phyloP scores from a whole-genome alignment of 2,888 invertebrate genomes.

The Mamestra brassicae region DNA sequence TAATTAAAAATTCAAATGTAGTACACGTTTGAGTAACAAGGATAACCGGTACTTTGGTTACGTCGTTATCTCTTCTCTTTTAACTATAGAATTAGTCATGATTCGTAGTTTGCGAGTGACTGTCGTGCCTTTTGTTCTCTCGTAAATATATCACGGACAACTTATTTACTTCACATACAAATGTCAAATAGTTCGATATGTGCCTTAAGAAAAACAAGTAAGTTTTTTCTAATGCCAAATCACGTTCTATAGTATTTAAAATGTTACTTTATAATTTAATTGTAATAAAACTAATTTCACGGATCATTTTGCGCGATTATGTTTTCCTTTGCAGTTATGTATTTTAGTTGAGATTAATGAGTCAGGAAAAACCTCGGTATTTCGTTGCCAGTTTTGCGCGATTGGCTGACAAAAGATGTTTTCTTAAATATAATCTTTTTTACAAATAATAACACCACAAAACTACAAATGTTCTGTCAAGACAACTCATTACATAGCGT shows the following conservation, averaged over 20 bases:
- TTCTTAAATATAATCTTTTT: neutral
- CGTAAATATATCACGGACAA: conserved; percentile 14
- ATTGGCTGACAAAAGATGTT: neutral
- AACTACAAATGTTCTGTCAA: conserved; percentile 7
- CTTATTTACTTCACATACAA: conserved; percentile 17
- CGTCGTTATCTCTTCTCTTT: conserved; percentile 57
- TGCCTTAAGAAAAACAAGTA: conserved; percentile 35
- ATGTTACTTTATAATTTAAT: conserved; percentile 17
- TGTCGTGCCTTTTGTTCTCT: conserved; percentile 42
- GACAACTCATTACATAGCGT: conserved; percentile 4
- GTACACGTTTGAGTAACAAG: conserved; percentile 52
- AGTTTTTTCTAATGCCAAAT: conserved; percentile 17
- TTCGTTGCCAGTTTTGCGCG: neutral
- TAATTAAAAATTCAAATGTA: conserved; percentile 58
- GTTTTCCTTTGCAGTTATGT: conserved; percentile 13
- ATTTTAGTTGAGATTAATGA: conserved; percentile 9
- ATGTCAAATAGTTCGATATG: conserved; percentile 44
- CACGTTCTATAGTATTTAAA: neutral
- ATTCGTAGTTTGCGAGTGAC: conserved; percentile 28
- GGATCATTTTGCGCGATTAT: conserved; percentile 19
- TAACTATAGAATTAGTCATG: conserved; percentile 55
- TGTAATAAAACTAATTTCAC: conserved; percentile 28
- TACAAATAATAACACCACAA: neutral
- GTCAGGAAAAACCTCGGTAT: neutral
- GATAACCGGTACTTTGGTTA: conserved; percentile 63